Conservation (phyloP, 2,797 vertebrate genomes). For the Molossus molossus region DNA sequence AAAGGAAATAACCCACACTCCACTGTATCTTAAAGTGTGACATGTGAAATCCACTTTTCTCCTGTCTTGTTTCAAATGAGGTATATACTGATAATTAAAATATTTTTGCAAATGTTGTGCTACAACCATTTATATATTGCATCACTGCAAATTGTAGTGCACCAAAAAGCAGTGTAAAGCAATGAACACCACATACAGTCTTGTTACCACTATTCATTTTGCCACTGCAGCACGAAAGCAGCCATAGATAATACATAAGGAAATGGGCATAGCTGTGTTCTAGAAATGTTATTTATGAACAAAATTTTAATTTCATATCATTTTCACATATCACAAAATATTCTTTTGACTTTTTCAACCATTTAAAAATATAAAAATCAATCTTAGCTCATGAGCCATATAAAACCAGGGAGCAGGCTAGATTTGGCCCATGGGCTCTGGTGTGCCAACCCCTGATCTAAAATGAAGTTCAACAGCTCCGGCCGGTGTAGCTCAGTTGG, state of each 20-base stretch:
- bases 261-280: no score
- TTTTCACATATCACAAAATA: no score
- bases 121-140: neutral
- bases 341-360: no score
- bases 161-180: neutral
- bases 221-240: neutral
- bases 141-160: neutral
- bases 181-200: neutral
- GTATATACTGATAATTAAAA: neutral
- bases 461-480: neutral
- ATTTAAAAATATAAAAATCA: neutral
- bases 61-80: neutral
- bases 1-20: conserved; percentile 29
- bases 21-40: neutral
- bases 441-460: neutral
- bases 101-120: neutral
- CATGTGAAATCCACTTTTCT: neutral
- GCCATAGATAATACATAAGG: no score
- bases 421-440: neutral
- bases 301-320: no score
- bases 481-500: neutral
- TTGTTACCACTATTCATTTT: neutral
- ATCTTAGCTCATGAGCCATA: neutral
- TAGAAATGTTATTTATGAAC: no score
- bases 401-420: neutral